Percentiles rank a stretch among this genome's conserved stretches.
Conservation (phyloP, 2,888 invertebrate genomes). For the Ariolimax columbianus region DNA sequence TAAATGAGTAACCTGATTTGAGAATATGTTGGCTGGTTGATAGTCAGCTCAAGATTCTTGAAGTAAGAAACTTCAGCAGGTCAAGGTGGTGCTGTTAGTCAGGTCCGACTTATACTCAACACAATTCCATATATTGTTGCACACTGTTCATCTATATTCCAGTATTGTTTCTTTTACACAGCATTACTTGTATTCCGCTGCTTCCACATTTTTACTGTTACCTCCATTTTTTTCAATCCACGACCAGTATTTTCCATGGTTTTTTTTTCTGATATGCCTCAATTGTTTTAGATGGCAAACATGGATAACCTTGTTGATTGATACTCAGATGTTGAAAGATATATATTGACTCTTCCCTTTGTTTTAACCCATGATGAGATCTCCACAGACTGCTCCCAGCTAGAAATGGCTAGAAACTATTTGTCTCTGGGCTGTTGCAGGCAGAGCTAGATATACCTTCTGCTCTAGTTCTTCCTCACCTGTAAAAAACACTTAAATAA, state of each 20-base stretch:
- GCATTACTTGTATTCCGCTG: conserved; percentile 43
- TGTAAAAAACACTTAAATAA: too few species aligned
- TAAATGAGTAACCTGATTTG: too few species aligned
- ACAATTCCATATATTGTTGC: conserved; percentile 29
- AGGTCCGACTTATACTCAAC: not conserved
- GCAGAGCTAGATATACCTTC: too few species aligned
- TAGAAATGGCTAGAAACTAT: too few species aligned
- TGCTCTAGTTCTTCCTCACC: too few species aligned
- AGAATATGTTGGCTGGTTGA: too few species aligned
- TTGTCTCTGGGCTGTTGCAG: too few species aligned
- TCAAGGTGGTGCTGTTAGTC: not conserved
- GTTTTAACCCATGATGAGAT: too few species aligned
- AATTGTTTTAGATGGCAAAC: not conserved
- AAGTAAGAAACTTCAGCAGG: not conserved
- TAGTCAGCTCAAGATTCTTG: not conserved
- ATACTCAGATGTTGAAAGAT: not conserved
- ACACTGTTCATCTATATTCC: conserved; percentile 27
- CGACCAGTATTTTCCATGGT: conserved; percentile 24
- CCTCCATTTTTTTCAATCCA: conserved; percentile 9
- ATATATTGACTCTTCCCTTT: too few species aligned
- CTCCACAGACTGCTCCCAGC: too few species aligned
- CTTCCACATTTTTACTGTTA: conserved; percentile 43
- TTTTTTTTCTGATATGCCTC: not conserved
- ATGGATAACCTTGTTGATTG: not conserved
- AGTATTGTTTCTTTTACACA: conserved; percentile 46